These are phyloP conservation scores for Megaustenia siamemsis DNA, from an alignment of 2,888 invertebrate genomes.

Conservation along the genomic window DNA sequence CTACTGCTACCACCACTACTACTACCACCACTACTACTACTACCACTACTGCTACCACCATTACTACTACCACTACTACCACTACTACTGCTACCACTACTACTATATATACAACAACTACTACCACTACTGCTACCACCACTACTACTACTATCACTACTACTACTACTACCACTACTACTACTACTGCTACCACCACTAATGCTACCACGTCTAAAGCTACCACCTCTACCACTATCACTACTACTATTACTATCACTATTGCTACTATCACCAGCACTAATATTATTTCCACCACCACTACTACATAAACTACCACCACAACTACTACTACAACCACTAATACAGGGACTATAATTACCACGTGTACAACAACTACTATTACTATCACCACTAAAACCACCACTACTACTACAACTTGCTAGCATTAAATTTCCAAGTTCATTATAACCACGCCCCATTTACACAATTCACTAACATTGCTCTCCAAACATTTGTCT, in stretches of 20 bases:
- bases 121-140: background rate
- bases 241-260: slow-evolving; percentile 7
- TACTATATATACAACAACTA: background rate
- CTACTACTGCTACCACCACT: slow-evolving; percentile 9
- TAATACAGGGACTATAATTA: too few species aligned
- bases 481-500: background rate
- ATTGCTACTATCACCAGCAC: background rate
- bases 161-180: background rate
- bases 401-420: background rate
- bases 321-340: background rate
- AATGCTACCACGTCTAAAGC: background rate
- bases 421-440: background rate
- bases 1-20: background rate
- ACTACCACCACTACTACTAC: background rate
- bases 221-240: slow-evolving; percentile 11
- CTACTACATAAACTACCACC: background rate
- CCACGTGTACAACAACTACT: background rate
- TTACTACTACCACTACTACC: background rate
- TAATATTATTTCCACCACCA: background rate
- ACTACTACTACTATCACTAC: background rate
- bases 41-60: background rate
- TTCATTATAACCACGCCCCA: background rate
- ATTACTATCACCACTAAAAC: background rate
- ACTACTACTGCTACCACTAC: background rate
- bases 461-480: background rate